Conservation (phyloP, 2,113 vertebrate genomes). For the Cnemophilus loriae region DNA sequence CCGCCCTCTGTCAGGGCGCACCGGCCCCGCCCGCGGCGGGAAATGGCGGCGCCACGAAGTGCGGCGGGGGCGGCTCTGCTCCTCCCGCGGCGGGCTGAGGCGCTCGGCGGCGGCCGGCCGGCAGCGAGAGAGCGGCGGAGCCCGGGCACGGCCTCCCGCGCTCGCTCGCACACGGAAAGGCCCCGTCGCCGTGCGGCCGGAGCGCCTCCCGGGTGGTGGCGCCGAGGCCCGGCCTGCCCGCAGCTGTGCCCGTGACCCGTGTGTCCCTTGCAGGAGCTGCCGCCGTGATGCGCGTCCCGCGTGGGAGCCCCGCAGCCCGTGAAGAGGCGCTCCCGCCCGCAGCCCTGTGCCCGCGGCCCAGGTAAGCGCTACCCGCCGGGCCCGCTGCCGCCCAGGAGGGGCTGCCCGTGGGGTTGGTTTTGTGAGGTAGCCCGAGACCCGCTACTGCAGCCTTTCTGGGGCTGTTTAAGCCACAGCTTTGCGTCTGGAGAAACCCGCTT, state of each 20-base stretch:
- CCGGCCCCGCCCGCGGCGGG: neutral
- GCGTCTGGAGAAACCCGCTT: neutral
- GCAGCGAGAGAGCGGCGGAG: neutral
- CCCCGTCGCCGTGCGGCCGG: neutral
- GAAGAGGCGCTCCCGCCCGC: neutral
- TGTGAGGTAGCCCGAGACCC: neutral
- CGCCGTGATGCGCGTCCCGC: neutral
- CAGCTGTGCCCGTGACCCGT: neutral
- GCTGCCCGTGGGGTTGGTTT: neutral
- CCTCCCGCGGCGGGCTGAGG: neutral
- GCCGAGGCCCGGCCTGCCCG: neutral
- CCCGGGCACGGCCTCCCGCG: neutral
- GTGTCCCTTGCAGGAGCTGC: neutral
- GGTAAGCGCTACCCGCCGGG: neutral
- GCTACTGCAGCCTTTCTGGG: accelerated
- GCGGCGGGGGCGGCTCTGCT: accelerated
- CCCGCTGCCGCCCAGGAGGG: neutral
- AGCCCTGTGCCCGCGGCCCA: neutral
- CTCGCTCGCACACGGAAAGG: neutral
- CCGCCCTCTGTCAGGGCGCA: neutral
- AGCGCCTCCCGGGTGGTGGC: neutral
- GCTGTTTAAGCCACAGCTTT: neutral
- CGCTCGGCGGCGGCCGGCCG: neutral
- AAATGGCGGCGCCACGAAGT: neutral
- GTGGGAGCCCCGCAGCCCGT: neutral